These are phyloP conservation scores for Eolophus roseicapilla DNA, from an alignment of 2,113 vertebrate genomes.

Conservation along the genomic window DNA sequence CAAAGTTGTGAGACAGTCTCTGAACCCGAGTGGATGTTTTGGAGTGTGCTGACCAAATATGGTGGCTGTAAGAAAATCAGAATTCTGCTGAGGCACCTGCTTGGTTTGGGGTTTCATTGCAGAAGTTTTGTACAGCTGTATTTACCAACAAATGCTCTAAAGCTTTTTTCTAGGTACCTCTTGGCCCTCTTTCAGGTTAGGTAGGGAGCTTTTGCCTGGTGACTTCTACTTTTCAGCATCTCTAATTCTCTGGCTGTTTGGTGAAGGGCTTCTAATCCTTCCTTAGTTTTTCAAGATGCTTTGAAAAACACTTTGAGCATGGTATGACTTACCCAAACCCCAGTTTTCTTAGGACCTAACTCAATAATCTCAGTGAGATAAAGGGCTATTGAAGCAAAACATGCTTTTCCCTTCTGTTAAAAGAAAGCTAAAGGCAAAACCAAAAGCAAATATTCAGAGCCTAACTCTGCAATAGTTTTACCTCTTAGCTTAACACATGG, in stretches of 20 bases:
- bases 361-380: not conserved
- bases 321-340: not conserved
- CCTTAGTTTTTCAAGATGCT: not conserved
- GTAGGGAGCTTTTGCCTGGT: not conserved
- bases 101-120: not conserved
- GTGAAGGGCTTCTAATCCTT: not conserved
- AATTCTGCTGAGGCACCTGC: conserved; percentile 39
- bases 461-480: not conserved
- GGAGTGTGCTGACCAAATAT: not conserved
- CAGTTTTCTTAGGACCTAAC: not conserved
- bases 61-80: not conserved
- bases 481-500: not conserved
- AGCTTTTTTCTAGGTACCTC: not conserved
- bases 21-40: not conserved
- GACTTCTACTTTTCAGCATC: not conserved
- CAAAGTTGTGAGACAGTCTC: conserved; percentile 38
- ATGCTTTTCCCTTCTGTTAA: not conserved
- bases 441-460: not conserved
- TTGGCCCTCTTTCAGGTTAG: not conserved
- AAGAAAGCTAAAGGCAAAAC: not conserved
- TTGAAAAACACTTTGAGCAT: not conserved
- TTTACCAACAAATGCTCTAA: not conserved
- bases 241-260: not conserved
- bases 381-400: not conserved
- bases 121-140: not conserved